Evolutionary conservation across 2,797 vertebrate genomes (phyloP).

Genomic region (Catharus ustulatus): DNA sequence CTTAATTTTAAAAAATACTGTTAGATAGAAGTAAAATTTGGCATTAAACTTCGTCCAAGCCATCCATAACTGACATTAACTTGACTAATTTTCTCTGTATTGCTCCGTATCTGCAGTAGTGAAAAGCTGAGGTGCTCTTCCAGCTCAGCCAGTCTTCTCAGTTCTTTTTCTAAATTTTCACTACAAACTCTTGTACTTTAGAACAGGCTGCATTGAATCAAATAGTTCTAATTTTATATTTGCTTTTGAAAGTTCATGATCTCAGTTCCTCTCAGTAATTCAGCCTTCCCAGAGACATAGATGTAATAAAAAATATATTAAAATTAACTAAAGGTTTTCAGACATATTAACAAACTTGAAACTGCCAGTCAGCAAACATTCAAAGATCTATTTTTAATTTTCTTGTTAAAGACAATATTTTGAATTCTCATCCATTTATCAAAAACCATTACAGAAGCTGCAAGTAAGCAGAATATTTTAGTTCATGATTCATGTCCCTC

Average conservation of each 20-base stretch:
- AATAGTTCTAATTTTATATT: conserved; percentile 17
- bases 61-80: conserved; percentile 75
- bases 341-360: not conserved
- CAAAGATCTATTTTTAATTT: not conserved
- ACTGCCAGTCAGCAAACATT: not conserved
- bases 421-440: not conserved
- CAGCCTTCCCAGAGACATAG: conserved; percentile 46
- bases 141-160: conserved; percentile 63
- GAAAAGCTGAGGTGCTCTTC: conserved; percentile 64
- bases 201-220: conserved; percentile 24
- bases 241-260: not conserved
- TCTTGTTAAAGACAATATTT: not conserved
- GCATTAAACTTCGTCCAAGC: conserved; percentile 70
- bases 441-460: not conserved
- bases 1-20: not conserved
- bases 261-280: not conserved
- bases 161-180: conserved; percentile 66
- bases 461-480: not conserved
- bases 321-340: not conserved
- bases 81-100: conserved; percentile 77
- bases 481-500: rapidly evolving
- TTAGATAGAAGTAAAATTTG: not conserved
- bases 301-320: conserved; percentile 11
- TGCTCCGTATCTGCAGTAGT: conserved; percentile 76
- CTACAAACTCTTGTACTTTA: conserved; percentile 8